phyloP scores from a whole-genome alignment of 1,140 invertebrate genomes.

The Octopus bimaculoides region DNA sequence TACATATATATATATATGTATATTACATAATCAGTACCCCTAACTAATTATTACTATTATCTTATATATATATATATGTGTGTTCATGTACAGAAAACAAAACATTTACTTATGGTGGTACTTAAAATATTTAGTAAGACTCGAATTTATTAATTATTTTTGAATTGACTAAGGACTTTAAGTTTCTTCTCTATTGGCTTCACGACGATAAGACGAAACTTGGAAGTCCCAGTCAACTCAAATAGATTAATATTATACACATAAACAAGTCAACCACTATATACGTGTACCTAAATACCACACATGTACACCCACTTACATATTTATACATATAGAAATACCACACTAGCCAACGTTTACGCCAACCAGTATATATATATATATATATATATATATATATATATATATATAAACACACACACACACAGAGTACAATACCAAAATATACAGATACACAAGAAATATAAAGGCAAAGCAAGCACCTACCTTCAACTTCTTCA shows the following conservation, averaged over 20 bases:
- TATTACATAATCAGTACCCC: too few relatives aligned
- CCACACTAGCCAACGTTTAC: background rate
- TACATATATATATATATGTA: background rate
- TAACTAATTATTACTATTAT: too few relatives aligned
- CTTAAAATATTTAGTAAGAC: too few relatives aligned
- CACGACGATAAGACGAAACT: too few relatives aligned
- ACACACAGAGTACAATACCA: background rate
- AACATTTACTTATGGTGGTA: too few relatives aligned
- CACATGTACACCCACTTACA: background rate
- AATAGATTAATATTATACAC: background rate
- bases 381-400: slow-evolving; percentile 5
- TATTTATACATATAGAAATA: background rate
- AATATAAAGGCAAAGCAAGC: slow-evolving; percentile 6
- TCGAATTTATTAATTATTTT: too few relatives aligned
- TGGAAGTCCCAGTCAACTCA: too few relatives aligned
- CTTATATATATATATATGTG: too few relatives aligned
- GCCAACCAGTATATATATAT: background rate
- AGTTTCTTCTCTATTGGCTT: too few relatives aligned
- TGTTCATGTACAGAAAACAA: too few relatives aligned
- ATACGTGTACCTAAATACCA: background rate
- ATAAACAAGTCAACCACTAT: background rate
- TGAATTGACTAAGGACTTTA: too few relatives aligned
- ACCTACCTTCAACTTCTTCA: slow-evolving; percentile 53
- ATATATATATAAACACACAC: background rate
- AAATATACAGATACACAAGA: background rate